Conservation (phyloP, 2,888 invertebrate species). For the Camponotus fellah region DNA sequence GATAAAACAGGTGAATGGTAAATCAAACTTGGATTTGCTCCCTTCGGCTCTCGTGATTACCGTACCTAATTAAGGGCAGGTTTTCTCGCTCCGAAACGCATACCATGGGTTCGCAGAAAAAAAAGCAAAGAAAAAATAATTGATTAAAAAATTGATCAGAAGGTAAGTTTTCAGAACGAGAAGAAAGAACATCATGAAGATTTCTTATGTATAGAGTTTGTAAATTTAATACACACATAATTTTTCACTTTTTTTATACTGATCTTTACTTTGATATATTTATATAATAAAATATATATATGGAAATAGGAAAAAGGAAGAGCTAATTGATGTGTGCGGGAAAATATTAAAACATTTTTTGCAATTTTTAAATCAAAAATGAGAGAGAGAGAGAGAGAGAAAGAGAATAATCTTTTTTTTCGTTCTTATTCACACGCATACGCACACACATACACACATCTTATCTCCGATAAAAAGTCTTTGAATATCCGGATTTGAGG, state of each 20-base stretch:
- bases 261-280: background rate
- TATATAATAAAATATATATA: background rate
- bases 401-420: background rate
- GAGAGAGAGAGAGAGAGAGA: background rate
- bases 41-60: constrained; percentile 72
- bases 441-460: background rate
- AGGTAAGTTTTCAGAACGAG: constrained; percentile 4
- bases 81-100: constrained; percentile 35
- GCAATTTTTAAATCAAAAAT: background rate
- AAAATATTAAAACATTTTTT: background rate
- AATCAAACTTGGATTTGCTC: constrained; percentile 81
- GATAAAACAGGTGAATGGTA: constrained; percentile 83
- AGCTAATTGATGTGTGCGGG: background rate
- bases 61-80: constrained; percentile 75
- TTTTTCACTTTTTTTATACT: background rate
- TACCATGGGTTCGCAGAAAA: background rate
- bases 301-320: background rate
- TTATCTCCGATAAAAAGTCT: constrained; percentile 14
- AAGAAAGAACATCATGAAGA: constrained; percentile 3
- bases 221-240: background rate
- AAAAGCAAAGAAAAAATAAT: background rate
- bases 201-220: background rate
- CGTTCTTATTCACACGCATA: background rate
- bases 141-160: constrained; percentile 1
- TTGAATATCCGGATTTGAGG: constrained; percentile 35